Evolutionary conservation across 2,113 vertebrate genomes (phyloP).

Genomic region (Leptobrachium ailaonicum): DNA sequence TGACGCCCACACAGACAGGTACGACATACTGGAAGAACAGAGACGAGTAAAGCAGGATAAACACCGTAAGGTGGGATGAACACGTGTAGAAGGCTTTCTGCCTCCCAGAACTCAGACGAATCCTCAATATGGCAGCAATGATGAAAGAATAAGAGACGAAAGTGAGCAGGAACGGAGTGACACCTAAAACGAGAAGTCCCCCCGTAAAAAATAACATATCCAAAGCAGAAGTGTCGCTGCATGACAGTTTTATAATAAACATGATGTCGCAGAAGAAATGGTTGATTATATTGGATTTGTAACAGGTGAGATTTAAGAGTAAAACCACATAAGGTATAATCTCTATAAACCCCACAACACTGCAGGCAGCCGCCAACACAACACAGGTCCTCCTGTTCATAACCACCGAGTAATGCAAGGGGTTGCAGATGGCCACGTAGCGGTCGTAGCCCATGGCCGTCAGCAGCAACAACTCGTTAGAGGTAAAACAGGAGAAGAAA

Average conservation of each 20-base stretch:
- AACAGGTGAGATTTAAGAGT: slow-evolving; percentile 12
- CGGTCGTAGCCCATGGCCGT: slow-evolving; percentile 27
- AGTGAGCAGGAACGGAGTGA: slow-evolving; percentile 3
- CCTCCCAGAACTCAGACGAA: not conserved
- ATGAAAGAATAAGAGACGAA: slow-evolving; percentile 26
- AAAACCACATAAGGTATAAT: not conserved
- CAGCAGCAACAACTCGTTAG: slow-evolving; percentile 1
- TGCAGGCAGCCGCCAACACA: not conserved
- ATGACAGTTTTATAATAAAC: slow-evolving; percentile 15
- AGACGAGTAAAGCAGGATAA: slow-evolving; percentile 50
- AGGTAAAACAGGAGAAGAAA: not conserved
- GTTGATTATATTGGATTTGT: slow-evolving; percentile 11
- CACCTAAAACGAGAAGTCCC: slow-evolving; percentile 1
- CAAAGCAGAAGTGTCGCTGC: slow-evolving; percentile 2
- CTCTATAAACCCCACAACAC: slow-evolving; percentile 2
- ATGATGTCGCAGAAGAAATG: slow-evolving; percentile 30
- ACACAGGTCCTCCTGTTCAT: slow-evolving; percentile 1
- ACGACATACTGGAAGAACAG: slow-evolving; percentile 30
- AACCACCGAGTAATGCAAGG: slow-evolving; percentile 3
- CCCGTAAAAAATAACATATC: slow-evolving; percentile 17
- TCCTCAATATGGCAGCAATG: not conserved
- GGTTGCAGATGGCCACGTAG: slow-evolving; percentile 21
- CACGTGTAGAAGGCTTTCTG: slow-evolving; percentile 29
- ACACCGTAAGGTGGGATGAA: slow-evolving; percentile 20
- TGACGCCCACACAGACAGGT: not conserved